Base-by-base conservation (phyloP, 1,140 invertebrate species). In the Oscheius sp. region DNA sequence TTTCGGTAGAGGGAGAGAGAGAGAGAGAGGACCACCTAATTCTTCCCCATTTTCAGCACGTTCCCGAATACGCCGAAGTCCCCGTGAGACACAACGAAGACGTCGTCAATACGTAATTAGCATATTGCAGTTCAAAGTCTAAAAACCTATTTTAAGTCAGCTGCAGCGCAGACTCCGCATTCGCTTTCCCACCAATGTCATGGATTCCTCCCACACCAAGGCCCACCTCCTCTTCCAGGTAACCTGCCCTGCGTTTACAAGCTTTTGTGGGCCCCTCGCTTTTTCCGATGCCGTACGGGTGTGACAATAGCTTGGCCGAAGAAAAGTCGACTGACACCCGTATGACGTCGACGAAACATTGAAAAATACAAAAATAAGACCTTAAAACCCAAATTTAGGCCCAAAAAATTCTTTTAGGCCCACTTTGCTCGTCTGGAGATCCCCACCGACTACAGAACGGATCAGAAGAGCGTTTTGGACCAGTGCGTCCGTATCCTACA, bases 51-150 rank as follows among this genome's bases (percentile, higher is more conserved):
- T 80, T 83, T 32, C 77, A 87, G 87, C 90, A 94, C 84, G 90
- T 90, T 18, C 88, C 93, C 74, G 96, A 99, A 85, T 99, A 96
- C 83, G 89, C 90, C 62, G 90, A 96, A 81, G 88, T 99, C 55
- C 97, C 97, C 0, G 95, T 99, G 4, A 88, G 97, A 59, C 97
- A 99, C 84, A 99, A 99, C 86, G 97, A 99, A 87, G 96, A 99
- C 85, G 87, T 91, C 72, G 87, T 95, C 46, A 99, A 99, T 85
- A 67, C 65, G 1, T 73, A 66, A 20, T 20, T 68, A 1, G 42
- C 18, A 18, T 45, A 18, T 45, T 59, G 55, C 55, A 31, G 28
- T 28, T 68, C 7, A 65, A 65, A 65, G 23, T 62, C 23, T 62
- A 28, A 52, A n/a, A 1, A 52, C 7, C 20, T 10, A 1, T 61